Percentiles rank a stretch among this genome's conserved stretches.
Conservation (phyloP, 2,113 vertebrate species). For the Trichechus manatus region DNA sequence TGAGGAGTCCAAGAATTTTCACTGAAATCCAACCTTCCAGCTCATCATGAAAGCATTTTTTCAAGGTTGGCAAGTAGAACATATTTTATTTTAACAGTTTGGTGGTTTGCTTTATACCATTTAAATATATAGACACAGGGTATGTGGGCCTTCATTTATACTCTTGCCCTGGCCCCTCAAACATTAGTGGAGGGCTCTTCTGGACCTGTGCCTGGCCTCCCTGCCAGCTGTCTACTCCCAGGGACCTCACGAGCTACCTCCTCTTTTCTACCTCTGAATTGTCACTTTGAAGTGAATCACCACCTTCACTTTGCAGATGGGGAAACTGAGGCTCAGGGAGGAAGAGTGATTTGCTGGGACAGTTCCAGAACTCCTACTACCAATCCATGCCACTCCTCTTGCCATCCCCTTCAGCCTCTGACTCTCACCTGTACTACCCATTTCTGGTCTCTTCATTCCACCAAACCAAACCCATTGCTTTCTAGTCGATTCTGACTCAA, state of each 20-base stretch:
- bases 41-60: slow-evolving; percentile 33
- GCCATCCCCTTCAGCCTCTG: background rate
- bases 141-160: background rate
- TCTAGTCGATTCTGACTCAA: too few species aligned
- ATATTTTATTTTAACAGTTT: background rate
- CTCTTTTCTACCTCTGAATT: slow-evolving; percentile 54
- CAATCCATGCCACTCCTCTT: background rate
- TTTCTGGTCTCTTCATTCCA: slow-evolving; percentile 4
- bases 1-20: slow-evolving; percentile 26
- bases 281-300: background rate
- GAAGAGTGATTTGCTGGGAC: background rate
- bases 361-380: background rate
- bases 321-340: background rate
- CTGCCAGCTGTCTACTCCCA: background rate
- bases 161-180: background rate
- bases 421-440: background rate
- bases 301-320: background rate
- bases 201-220: background rate
- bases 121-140: background rate
- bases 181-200: background rate
- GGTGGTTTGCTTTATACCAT: background rate
- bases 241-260: background rate
- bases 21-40: background rate
- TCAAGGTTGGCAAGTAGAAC: slow-evolving; percentile 34
- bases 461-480: too few species aligned